Conservation (phyloP, 2,888 invertebrate genomes). For the Cheiracanthium punctorium region DNA sequence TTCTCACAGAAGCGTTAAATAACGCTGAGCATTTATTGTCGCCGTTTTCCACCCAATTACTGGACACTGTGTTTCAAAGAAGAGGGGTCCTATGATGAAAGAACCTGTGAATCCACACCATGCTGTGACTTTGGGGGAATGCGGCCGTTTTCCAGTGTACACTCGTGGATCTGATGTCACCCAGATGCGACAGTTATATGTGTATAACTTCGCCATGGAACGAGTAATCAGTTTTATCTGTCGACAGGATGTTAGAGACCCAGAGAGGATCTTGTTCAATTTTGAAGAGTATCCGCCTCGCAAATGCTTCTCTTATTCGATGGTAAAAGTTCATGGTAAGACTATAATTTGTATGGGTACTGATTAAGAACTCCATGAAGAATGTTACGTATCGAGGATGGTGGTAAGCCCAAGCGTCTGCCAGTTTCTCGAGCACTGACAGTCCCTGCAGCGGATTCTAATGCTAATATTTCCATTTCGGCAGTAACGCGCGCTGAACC, state of each 20-base stretch:
- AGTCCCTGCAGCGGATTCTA: neutral
- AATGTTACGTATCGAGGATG: neutral
- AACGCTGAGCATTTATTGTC: neutral
- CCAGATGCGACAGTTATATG: neutral
- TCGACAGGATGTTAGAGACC: neutral
- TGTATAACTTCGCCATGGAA: neutral
- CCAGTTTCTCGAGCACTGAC: neutral
- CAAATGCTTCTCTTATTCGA: conserved; percentile 15
- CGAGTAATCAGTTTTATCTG: neutral
- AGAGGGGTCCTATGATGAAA: neutral
- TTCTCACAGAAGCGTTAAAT: neutral
- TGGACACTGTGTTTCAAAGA: neutral
- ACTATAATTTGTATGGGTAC: neutral
- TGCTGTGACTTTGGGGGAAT: neutral
- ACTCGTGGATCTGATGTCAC: neutral
- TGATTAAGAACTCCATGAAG: conserved; percentile 2
- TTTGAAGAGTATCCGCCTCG: conserved; percentile 15
- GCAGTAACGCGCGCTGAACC: neutral
- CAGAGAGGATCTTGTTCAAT: neutral
- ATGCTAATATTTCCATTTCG: neutral
- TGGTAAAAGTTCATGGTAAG: conserved; percentile 17
- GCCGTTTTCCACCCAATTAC: neutral
- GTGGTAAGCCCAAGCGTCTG: neutral
- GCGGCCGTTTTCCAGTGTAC: neutral
- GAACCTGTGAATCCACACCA: neutral